Evolutionary conservation across 2,113 vertebrate species (phyloP).

Genomic region (Numida meleagris): DNA sequence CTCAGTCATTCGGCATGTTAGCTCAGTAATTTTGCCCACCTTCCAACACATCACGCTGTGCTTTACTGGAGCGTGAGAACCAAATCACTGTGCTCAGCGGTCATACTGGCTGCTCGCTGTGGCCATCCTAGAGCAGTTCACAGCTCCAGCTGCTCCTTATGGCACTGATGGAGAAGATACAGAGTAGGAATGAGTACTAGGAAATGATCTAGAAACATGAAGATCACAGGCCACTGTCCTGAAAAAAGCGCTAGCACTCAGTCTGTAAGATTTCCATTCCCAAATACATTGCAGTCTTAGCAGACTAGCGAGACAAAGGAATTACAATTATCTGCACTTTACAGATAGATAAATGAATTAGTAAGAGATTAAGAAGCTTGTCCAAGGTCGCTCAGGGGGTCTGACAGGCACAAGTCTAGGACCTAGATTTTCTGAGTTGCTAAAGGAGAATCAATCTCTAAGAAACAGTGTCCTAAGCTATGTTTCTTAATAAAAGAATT

Average conservation of each 20-base stretch:
- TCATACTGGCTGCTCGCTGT: neutral
- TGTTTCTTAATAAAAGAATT: constrained; percentile 62
- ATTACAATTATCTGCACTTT: neutral
- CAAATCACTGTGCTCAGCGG: neutral
- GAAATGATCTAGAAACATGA: neutral
- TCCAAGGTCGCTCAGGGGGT: constrained; percentile 37
- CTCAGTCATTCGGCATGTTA: neutral
- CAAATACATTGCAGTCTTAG: neutral
- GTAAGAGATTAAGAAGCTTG: constrained; percentile 1
- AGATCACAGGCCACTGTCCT: neutral
- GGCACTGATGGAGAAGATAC: neutral
- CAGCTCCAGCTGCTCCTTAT: neutral
- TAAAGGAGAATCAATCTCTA: neutral
- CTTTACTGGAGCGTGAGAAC: neutral
- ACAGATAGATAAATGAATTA: constrained; percentile 23
- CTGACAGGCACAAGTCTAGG: neutral
- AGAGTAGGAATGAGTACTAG: neutral
- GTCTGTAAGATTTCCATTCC: neutral
- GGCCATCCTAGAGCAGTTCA: neutral
- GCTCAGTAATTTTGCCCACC: neutral
- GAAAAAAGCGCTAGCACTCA: neutral
- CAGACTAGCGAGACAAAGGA: neutral
- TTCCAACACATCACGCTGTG: neutral
- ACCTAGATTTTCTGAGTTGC: constrained; percentile 14
- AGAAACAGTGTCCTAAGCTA: constrained; percentile 13